Evolutionary conservation across 1,140 invertebrate genomes (phyloP).

Genomic region (Platyscapa corneri): DNA sequence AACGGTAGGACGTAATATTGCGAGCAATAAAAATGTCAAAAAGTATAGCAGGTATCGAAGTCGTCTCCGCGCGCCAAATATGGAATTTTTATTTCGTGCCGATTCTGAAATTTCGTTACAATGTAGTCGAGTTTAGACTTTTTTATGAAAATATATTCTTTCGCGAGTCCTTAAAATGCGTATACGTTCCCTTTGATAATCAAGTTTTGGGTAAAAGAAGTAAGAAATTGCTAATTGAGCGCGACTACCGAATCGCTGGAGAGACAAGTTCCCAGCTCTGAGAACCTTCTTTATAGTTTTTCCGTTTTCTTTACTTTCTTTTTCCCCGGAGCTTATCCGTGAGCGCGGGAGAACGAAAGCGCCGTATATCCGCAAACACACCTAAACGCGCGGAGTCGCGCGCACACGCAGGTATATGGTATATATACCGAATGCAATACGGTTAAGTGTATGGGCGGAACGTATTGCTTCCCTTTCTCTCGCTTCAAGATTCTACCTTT

Average conservation of each 20-base stretch:
- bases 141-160: slow-evolving; percentile 40
- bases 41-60: slow-evolving; percentile 11
- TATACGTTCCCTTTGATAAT: slow-evolving; percentile 5
- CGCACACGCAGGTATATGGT: too few relatives aligned
- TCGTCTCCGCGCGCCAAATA: background rate
- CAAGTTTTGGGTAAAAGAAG: background rate
- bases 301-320: background rate
- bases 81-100: slow-evolving; percentile 1
- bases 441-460: slow-evolving; percentile 42
- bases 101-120: slow-evolving; percentile 28
- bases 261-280: background rate
- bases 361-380: background rate
- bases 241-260: slow-evolving; percentile 31
- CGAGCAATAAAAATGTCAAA: too few relatives aligned
- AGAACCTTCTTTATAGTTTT: slow-evolving; percentile 15
- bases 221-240: slow-evolving; percentile 51
- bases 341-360: background rate
- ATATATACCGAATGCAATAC: background rate
- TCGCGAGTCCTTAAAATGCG: background rate
- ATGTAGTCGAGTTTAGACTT: slow-evolving; percentile 38
- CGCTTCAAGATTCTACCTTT: background rate
- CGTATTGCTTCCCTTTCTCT: background rate
- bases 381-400: background rate
- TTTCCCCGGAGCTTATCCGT: background rate
- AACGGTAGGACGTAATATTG: too few relatives aligned